Percentiles rank a stretch among this genome's conserved stretches.
Conservation (phyloP, 1,140 invertebrate species). For the Helicorthomorpha holstii region DNA sequence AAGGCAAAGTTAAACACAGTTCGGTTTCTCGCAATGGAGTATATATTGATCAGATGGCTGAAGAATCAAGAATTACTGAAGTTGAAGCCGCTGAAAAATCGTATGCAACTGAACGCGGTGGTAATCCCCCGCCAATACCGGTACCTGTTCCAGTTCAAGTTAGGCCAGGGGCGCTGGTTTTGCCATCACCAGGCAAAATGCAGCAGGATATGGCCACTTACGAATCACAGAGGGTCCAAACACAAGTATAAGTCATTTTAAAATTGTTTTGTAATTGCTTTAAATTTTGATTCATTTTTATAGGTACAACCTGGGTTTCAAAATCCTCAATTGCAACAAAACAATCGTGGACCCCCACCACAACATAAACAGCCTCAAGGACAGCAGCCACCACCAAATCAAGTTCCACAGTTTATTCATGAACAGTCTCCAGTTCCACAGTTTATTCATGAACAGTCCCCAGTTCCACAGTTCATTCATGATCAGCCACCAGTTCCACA, state of each 20-base stretch:
- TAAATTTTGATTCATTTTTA: neutral
- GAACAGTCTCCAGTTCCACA: too few relatives aligned
- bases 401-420: too few relatives aligned
- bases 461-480: too few relatives aligned
- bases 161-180: slow-evolving; percentile 13
- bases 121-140: slow-evolving; percentile 11
- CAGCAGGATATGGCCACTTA: neutral
- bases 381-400: too few relatives aligned
- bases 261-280: neutral
- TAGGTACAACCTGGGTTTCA: too few relatives aligned
- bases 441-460: too few relatives aligned
- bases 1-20: too few relatives aligned
- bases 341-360: too few relatives aligned
- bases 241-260: neutral
- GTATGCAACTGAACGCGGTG: neutral
- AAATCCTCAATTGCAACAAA: too few relatives aligned
- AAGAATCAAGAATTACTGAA: slow-evolving; percentile 1
- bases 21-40: neutral
- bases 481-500: too few relatives aligned
- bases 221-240: neutral
- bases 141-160: slow-evolving; percentile 17
- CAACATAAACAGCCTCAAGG: too few relatives aligned
- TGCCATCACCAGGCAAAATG: slow-evolving; percentile 11
- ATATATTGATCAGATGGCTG: neutral
- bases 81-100: slow-evolving; percentile 4